Base-by-base conservation (phyloP, 2,113 vertebrate species). In the Gallinago media region DNA sequence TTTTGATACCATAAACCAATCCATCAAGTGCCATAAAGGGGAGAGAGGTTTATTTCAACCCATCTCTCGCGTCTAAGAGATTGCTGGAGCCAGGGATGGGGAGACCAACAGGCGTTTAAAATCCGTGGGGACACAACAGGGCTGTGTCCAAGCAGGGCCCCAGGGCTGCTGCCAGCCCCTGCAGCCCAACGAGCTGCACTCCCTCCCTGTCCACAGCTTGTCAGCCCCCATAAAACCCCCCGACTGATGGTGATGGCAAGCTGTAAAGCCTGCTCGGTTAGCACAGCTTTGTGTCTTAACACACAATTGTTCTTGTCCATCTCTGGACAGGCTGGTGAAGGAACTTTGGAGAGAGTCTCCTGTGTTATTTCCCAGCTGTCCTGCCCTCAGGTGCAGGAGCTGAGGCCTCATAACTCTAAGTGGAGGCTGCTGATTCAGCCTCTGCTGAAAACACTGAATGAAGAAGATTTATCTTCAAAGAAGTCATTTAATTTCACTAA, bases 11-110 rank as follows among this genome's bases (percentile, higher is more conserved):
- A 8, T 2, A 12, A 42, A 66, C 18, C 5, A 29, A 44, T 14
- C 36, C 5, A 26, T 19, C 15, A 4, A 36, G 4, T 6, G 32
- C 13, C 65, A 9, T 2, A 46, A 38, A 0, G 15, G 46, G 32
- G 42, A 49, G 34, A 65, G 40, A 25, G 3, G 2, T 15, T 40
- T 12, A 5, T 62, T 71, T 74, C 2, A 38, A 20, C 12, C 3
- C 0, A 0, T 22, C n/a, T 40, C 38, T 70, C 26, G 42, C 27
- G n/a, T 27, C 52, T 34, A 12, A 79, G 83, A 27, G 27, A 4
- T 22, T 31, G 10, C 71, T 29, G 12, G 13, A 9, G 59, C 23
- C 8, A 2, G 0, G 3, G 29, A 13, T 7, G 20, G 18, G 4
- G 55, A 74, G 38, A 31, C 42, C n/a, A 26, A 15, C 1, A 11